Conservation (phyloP, 2,113 vertebrate genomes). For the Mobula hypostoma region DNA sequence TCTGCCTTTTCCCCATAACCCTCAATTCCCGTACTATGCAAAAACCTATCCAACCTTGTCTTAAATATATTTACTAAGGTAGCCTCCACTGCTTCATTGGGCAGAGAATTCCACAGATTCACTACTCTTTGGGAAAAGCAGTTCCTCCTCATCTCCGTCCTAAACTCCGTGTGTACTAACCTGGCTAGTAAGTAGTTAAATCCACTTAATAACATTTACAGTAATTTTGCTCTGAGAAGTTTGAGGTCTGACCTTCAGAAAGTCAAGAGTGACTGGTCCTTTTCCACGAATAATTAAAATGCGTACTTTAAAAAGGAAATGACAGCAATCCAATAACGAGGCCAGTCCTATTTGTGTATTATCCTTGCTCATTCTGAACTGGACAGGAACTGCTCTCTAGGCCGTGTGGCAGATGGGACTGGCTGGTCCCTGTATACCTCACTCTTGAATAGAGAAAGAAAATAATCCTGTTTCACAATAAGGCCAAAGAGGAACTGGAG, state of each 20-base stretch:
- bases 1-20: too few relatives aligned
- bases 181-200: background rate
- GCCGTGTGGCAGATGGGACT: background rate
- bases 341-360: background rate
- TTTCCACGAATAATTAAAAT: conserved; percentile 14
- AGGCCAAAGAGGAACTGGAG: background rate
- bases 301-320: conserved; percentile 9
- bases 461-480: background rate
- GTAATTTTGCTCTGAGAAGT: background rate
- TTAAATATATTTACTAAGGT: too few relatives aligned
- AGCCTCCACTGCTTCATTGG: too few relatives aligned
- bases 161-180: background rate
- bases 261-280: background rate
- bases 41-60: too few relatives aligned
- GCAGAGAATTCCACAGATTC: too few relatives aligned
- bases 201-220: background rate
- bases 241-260: background rate
- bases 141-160: too few relatives aligned
- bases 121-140: too few relatives aligned
- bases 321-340: background rate
- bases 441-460: background rate
- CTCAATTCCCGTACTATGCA: too few relatives aligned
- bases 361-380: conserved; percentile 35
- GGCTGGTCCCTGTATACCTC: background rate
- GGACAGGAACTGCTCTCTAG: background rate